Base-by-base conservation (phyloP, 2,113 vertebrate genomes). In the Engraulis encrasicolus region DNA sequence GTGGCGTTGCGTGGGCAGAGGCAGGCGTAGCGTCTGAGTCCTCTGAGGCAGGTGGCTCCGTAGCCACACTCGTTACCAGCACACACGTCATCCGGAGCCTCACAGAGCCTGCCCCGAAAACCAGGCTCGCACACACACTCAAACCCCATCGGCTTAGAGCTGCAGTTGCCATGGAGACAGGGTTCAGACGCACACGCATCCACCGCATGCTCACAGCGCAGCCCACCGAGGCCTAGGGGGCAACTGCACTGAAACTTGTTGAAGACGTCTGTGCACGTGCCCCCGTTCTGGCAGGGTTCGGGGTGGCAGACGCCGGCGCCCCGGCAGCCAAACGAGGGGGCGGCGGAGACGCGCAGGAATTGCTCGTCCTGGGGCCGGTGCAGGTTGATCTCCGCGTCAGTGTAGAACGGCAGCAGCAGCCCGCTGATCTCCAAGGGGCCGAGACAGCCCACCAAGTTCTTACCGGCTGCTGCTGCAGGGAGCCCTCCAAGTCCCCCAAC, bases 91-190 rank as follows among this genome's bases (percentile, higher is more conserved):
- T 91, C 82, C 14, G 93, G 90, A 2, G 85, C 86, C 36, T 98
- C 96, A 23, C 97, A 98, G 38, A 82, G 93, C 0, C 85, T 78
- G 1, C 98, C 96, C 0, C 79, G 82, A 91, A 95, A 96, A 3
- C 97, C 97, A 19, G 83, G 79, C 61, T 97, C 93, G 89, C 97
- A 99, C 19, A 11, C 87, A 86, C 97, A 99, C 81, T 71, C 84
- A 6, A 95, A 97, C 0, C 92, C 93, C 27, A 48, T 84, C 0
- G 85, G 52, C 1, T 90, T 12, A 0, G 90, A 89, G 0, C 88
- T 93, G 91, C 97, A 98, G 94, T 95, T 95, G 61, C 97, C 97
- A 1, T 96, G 92, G 84, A 96, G 0, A 79, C 97, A 98, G n/a
- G 97, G 97, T 50, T 91, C 87, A 2, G 96, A 95, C 83, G 83